These are phyloP conservation scores for Pogonognathellus flavescens DNA, from an alignment of 1,140 invertebrate genomes.

Conservation along the genomic window DNA sequence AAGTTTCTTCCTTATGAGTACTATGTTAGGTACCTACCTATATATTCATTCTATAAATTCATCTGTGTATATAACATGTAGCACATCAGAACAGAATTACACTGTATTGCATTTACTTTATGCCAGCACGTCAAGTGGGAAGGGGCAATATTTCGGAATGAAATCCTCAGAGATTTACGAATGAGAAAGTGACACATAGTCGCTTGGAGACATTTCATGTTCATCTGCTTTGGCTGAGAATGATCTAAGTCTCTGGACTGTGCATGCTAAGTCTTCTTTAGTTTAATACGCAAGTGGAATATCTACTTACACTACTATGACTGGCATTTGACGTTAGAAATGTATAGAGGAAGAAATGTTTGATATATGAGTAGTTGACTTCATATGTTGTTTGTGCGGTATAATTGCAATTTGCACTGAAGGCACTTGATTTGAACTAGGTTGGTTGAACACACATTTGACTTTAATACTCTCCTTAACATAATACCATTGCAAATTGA, in stretches of 20 bases:
- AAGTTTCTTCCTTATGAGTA: too few relatives aligned
- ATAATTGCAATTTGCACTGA: too few relatives aligned
- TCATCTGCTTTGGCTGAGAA: slow-evolving; percentile 34
- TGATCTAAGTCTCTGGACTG: not conserved
- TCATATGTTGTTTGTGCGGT: not conserved
- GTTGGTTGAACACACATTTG: too few relatives aligned
- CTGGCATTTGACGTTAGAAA: slow-evolving; percentile 11
- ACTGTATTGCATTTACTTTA: slow-evolving; percentile 32
- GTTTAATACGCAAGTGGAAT: slow-evolving; percentile 16
- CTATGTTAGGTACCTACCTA: not conserved
- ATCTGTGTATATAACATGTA: not conserved
- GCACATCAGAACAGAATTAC: slow-evolving; percentile 6
- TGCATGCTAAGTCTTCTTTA: not conserved
- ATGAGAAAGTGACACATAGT: slow-evolving; percentile 55
- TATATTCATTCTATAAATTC: not conserved
- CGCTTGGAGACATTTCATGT: slow-evolving; percentile 57
- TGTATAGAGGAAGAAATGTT: not conserved
- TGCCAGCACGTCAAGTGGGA: slow-evolving; percentile 45
- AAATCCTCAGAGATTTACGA: slow-evolving; percentile 56
- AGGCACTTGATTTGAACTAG: too few relatives aligned
- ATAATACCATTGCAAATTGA: not conserved
- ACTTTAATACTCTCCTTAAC: too few relatives aligned
- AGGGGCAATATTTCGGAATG: slow-evolving; percentile 59
- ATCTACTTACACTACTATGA: not conserved
- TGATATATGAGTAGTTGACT: slow-evolving; percentile 11